A percentile compares a stretch with the other conserved stretches of the same genome.
Evolutionary conservation across 2,113 vertebrate species (phyloP).

Genomic region (Cololabis saira): DNA sequence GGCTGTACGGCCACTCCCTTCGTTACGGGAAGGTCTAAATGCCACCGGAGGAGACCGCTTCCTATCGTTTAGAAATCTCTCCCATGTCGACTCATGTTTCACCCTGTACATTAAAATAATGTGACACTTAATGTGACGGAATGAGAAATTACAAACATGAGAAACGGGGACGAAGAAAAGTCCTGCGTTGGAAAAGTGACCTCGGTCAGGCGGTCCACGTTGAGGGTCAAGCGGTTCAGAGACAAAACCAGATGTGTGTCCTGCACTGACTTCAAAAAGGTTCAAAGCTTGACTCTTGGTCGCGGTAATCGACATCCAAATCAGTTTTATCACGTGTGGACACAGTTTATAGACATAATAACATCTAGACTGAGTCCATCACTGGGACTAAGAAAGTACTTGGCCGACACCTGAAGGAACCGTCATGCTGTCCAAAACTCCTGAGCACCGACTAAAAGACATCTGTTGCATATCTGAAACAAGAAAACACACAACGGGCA

Average conservation of each 20-base stretch:
- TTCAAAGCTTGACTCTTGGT: background rate
- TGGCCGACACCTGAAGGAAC: background rate
- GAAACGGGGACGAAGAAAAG: background rate
- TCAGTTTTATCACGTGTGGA: background rate
- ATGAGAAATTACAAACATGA: slow-evolving; percentile 10
- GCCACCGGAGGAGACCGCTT: slow-evolving; percentile 26
- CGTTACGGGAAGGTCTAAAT: slow-evolving; percentile 54
- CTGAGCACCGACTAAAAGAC: background rate
- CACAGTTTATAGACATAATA: background rate
- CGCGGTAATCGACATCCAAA: no score
- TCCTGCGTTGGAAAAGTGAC: background rate
- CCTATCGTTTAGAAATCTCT: slow-evolving; percentile 32
- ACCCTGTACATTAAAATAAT: slow-evolving; percentile 1
- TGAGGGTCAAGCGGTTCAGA: background rate
- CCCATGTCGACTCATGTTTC: slow-evolving; percentile 7
- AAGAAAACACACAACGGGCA: no score
- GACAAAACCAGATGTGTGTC: slow-evolving; percentile 7
- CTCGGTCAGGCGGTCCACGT: background rate
- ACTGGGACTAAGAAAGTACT: background rate
- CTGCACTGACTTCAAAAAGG: background rate
- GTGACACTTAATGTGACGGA: background rate
- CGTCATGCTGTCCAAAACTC: background rate
- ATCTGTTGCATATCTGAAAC: no score
- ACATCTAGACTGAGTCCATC: background rate
- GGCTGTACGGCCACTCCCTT: slow-evolving; percentile 58